Conservation (phyloP, 1,140 invertebrate species). For the Drusus annulatus region DNA sequence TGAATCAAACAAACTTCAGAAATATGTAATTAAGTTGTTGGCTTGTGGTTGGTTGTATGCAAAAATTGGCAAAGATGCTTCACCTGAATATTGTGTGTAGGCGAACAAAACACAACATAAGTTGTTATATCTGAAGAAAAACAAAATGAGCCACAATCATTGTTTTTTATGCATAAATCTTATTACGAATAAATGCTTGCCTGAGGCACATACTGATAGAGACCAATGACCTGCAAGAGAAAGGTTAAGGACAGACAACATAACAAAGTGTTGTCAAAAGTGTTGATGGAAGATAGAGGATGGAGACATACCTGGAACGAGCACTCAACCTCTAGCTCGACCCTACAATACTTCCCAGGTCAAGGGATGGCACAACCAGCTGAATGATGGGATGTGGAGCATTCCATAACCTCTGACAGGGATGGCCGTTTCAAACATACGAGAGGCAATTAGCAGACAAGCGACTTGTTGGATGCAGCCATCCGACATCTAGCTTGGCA, state of each 20-base stretch:
- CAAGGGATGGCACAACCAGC: constrained; percentile 32
- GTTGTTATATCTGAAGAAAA: constrained; percentile 15
- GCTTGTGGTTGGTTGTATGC: background rate
- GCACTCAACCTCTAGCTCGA: background rate
- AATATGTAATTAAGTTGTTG: constrained; percentile 3
- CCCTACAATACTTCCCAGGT: constrained; percentile 12
- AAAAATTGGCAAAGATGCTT: background rate
- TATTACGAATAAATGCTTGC: constrained; percentile 35
- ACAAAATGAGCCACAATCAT: constrained; percentile 12
- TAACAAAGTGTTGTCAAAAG: constrained; percentile 7
- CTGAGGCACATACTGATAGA: constrained; percentile 40
- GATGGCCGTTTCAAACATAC: constrained; percentile 5
- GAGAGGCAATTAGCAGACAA: background rate
- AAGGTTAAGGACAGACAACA: constrained; percentile 48
- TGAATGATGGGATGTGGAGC: constrained; percentile 39
- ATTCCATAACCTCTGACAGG: constrained; percentile 46
- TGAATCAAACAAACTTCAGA: background rate
- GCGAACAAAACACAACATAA: constrained; percentile 1
- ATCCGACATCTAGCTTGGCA: constrained; percentile 10
- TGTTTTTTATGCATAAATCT: constrained; percentile 30
- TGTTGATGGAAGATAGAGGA: background rate
- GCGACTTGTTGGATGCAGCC: background rate
- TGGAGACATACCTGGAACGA: background rate
- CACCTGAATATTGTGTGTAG: constrained; percentile 13
- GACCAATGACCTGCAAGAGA: constrained; percentile 48